Evolutionary conservation across 2,888 invertebrate genomes (phyloP).

Genomic region (Anthophora plumipes): DNA sequence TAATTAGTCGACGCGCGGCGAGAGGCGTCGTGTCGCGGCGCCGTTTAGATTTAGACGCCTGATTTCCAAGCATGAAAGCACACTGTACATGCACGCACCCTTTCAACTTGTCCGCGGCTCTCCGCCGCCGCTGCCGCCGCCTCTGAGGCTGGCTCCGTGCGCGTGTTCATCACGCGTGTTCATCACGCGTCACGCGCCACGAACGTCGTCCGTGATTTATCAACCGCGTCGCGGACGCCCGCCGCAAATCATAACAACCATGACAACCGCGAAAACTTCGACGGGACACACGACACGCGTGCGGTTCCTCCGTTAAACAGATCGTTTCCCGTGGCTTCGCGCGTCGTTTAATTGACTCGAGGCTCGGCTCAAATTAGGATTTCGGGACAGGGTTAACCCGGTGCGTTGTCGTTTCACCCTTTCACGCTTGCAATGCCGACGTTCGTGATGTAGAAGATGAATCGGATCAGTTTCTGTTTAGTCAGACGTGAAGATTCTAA

Average conservation of each 20-base stretch:
- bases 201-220: slow-evolving; percentile 60
- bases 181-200: slow-evolving; percentile 54
- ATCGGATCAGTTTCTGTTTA: too few relatives aligned
- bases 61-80: slow-evolving; percentile 80
- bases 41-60: slow-evolving; percentile 82
- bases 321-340: not conserved
- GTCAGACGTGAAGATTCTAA: too few relatives aligned
- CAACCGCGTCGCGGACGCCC: slow-evolving; percentile 46
- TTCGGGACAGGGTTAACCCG: not conserved
- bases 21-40: slow-evolving; percentile 75
- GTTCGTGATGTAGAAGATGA: too few relatives aligned
- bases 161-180: slow-evolving; percentile 47
- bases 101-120: slow-evolving; percentile 58
- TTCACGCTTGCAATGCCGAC: too few relatives aligned
- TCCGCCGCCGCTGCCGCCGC: too few relatives aligned
- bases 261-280: slow-evolving; percentile 61
- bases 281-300: not conserved
- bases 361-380: not conserved
- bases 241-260: slow-evolving; percentile 55
- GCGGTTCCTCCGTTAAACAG: slow-evolving; percentile 22
- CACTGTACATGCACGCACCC: slow-evolving; percentile 65
- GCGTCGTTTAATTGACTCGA: slow-evolving; percentile 7
- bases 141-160: not conserved
- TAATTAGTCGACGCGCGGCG: slow-evolving; percentile 78
- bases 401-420: too few relatives aligned